Percentiles rank a stretch among this genome's conserved stretches.
These are phyloP conservation scores for Callocephalon fimbriatum DNA, from an alignment of 2,113 vertebrate species.

Conservation along the genomic window DNA sequence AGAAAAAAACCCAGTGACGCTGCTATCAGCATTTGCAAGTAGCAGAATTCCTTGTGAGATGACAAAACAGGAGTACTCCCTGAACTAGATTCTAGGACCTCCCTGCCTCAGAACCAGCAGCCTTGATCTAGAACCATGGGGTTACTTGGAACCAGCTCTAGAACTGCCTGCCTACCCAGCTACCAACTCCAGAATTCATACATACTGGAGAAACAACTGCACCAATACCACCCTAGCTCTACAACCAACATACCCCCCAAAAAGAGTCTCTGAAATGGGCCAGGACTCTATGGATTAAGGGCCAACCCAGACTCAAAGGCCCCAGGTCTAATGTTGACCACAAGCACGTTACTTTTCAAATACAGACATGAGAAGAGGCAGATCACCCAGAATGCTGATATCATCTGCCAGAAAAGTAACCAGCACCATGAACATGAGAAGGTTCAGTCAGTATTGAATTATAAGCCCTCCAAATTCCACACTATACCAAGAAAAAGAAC, in stretches of 20 bases:
- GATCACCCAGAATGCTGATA: neutral
- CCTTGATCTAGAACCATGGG: neutral
- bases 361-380: neutral
- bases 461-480: conserved; percentile 30
- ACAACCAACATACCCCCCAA: neutral
- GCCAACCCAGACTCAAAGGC: neutral
- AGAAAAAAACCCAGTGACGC: neutral
- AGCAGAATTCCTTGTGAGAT: neutral
- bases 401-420: neutral
- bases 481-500: conserved; percentile 18
- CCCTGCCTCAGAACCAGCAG: neutral
- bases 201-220: neutral
- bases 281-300: neutral
- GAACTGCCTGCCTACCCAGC: neutral
- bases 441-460: neutral
- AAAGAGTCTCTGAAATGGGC: neutral
- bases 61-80: neutral
- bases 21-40: neutral
- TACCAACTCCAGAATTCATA: neutral
- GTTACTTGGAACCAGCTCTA: neutral
- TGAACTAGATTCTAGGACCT: neutral
- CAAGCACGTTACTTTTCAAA: neutral
- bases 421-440: neutral
- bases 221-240: neutral
- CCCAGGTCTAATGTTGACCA: neutral